phyloP scores from a whole-genome alignment of 1,140 invertebrate genomes.

The Orchesella cincta region DNA sequence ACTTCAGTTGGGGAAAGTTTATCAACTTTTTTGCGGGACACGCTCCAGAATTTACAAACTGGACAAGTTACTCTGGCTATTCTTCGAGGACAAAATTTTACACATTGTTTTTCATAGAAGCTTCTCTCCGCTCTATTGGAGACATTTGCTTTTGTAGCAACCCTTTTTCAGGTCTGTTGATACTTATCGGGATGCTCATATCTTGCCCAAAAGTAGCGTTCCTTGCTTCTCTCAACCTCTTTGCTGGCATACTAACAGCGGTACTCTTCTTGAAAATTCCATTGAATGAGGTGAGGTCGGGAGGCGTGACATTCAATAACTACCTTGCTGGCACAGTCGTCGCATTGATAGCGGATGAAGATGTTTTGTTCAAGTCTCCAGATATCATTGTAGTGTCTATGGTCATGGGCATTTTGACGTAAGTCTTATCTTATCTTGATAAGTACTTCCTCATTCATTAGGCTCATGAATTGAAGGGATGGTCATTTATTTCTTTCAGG shows the following conservation, averaged over 20 bases:
- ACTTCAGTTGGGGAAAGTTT: not conserved
- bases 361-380: constrained; percentile 18
- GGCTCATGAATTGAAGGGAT: not conserved
- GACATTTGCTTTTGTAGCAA: constrained; percentile 26
- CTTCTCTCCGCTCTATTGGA: constrained; percentile 29
- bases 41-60: not conserved
- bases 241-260: constrained; percentile 30
- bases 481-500: constrained; percentile 5
- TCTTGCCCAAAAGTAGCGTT: constrained; percentile 20
- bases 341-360: constrained; percentile 6
- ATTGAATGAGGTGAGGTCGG: constrained; percentile 14
- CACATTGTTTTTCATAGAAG: constrained; percentile 8
- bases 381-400: constrained; percentile 32
- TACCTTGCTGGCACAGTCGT: constrained; percentile 41
- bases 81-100: not conserved
- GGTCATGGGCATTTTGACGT: constrained; percentile 26
- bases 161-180: constrained; percentile 35
- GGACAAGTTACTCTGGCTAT: not conserved
- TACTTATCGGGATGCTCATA: constrained; percentile 38
- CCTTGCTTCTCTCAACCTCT: constrained; percentile 29
- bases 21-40: not conserved
- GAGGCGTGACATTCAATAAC: constrained; percentile 41
- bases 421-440: not conserved
- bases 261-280: constrained; percentile 31
- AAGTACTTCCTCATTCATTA: not conserved